These are phyloP conservation scores for Megaceryle torquata DNA, from an alignment of 2,113 vertebrate species.

Conservation along the genomic window DNA sequence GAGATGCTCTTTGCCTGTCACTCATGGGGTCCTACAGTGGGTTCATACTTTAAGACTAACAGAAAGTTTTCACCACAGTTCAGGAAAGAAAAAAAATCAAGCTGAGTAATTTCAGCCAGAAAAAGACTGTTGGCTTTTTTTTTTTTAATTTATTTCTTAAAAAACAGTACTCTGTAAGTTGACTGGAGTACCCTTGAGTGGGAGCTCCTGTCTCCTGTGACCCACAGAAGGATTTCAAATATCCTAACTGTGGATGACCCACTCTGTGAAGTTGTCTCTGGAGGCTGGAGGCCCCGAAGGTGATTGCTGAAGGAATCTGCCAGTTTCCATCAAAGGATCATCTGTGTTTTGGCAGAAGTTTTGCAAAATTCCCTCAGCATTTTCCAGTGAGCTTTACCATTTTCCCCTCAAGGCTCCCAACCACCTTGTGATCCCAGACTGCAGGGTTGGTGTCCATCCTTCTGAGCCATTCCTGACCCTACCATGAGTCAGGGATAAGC, in stretches of 20 bases:
- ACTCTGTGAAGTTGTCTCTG: background rate
- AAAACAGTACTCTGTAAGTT: background rate
- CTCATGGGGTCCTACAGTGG: background rate
- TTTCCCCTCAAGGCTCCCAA: background rate
- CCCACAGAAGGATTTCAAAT: background rate
- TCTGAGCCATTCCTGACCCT: background rate
- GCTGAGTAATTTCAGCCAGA: background rate
- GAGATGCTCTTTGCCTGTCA: background rate
- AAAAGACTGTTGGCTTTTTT: background rate
- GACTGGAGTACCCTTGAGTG: background rate
- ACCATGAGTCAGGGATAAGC: background rate
- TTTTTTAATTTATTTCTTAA: background rate
- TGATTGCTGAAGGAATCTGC: background rate
- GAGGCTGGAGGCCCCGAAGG: background rate
- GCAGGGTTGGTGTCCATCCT: background rate
- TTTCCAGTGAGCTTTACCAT: background rate
- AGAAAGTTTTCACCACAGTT: background rate
- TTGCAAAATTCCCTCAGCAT: background rate
- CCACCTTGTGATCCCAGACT: background rate
- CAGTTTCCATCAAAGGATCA: background rate
- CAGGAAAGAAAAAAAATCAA: background rate
- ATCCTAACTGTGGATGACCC: background rate
- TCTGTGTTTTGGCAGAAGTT: background rate
- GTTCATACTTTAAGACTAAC: background rate
- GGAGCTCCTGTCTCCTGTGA: background rate